phyloP scores from a whole-genome alignment of 2,797 vertebrate genomes.

The Tachyglossus aculeatus region DNA sequence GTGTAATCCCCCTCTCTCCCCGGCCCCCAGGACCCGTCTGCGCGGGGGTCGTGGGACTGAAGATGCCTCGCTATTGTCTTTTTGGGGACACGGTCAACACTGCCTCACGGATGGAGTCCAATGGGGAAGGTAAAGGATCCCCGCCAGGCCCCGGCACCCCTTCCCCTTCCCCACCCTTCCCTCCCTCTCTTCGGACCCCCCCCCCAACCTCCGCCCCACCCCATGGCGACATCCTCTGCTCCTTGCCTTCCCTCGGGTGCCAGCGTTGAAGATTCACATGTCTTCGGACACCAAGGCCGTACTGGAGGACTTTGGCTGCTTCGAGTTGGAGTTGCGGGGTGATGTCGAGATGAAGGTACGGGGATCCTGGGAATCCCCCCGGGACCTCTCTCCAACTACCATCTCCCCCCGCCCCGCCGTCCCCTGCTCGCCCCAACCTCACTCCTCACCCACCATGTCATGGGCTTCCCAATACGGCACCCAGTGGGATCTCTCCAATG shows the following conservation, averaged over 20 bases:
- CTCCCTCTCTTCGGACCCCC: background rate
- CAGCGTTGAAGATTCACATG: slow-evolving; percentile 91
- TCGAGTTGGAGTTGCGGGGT: slow-evolving; percentile 87
- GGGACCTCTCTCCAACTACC: background rate
- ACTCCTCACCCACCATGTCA: too few relatives aligned
- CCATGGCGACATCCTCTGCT: background rate
- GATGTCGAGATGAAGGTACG: slow-evolving; percentile 87
- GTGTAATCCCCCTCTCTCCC: background rate
- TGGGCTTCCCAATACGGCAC: background rate
- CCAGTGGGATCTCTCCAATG: too few relatives aligned
- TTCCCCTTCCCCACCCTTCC: too few relatives aligned
- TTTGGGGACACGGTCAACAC: slow-evolving; percentile 95
- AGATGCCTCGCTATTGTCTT: slow-evolving; percentile 94
- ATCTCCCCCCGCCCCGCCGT: background rate
- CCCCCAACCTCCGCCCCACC: background rate
- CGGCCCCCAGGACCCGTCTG: slow-evolving; percentile 85
- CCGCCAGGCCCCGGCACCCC: background rate
- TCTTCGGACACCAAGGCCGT: slow-evolving; percentile 83
- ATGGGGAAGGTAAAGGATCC: slow-evolving; percentile 82
- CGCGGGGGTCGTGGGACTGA: slow-evolving; percentile 90
- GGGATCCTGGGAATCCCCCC: background rate
- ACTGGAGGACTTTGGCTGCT: slow-evolving; percentile 86
- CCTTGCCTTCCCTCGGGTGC: background rate
- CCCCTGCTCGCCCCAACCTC: too few relatives aligned
- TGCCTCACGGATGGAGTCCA: slow-evolving; percentile 92